phyloP scores from a whole-genome alignment of 1,140 invertebrate genomes.

The Grapholita molesta region DNA sequence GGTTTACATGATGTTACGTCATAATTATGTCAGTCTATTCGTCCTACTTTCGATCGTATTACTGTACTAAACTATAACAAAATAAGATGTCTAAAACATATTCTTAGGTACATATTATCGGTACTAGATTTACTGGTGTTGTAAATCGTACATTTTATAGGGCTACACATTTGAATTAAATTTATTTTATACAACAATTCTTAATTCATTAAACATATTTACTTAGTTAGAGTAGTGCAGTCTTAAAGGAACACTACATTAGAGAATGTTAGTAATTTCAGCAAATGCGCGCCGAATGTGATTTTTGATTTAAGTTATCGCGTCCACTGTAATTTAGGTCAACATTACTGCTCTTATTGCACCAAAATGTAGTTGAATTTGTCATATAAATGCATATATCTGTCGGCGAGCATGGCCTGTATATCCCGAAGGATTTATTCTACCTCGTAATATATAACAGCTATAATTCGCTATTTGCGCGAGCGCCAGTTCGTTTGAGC shows the following conservation, averaged over 20 bases:
- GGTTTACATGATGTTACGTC: background rate
- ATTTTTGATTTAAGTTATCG: background rate
- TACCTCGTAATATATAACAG: background rate
- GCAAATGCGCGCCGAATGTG: background rate
- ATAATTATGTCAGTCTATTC: too few species aligned
- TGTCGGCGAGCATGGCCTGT: background rate
- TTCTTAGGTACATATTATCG: too few species aligned
- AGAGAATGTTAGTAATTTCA: background rate
- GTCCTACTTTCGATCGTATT: too few species aligned
- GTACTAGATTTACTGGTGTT: too few species aligned
- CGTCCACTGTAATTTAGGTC: background rate
- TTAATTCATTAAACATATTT: too few species aligned
- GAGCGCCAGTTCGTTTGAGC: background rate
- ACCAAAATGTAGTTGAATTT: background rate
- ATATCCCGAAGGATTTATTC: background rate
- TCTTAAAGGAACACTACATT: background rate
- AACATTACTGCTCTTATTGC: background rate
- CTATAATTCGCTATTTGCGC: background rate
- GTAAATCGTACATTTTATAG: too few species aligned
- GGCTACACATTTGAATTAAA: too few species aligned
- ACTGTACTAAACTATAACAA: too few species aligned
- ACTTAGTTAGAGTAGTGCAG: background rate
- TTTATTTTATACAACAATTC: too few species aligned
- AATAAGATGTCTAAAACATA: too few species aligned
- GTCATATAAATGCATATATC: conserved; percentile 6